phyloP scores from a whole-genome alignment of 1,140 invertebrate genomes.

The Rhizoglyphus robini region DNA sequence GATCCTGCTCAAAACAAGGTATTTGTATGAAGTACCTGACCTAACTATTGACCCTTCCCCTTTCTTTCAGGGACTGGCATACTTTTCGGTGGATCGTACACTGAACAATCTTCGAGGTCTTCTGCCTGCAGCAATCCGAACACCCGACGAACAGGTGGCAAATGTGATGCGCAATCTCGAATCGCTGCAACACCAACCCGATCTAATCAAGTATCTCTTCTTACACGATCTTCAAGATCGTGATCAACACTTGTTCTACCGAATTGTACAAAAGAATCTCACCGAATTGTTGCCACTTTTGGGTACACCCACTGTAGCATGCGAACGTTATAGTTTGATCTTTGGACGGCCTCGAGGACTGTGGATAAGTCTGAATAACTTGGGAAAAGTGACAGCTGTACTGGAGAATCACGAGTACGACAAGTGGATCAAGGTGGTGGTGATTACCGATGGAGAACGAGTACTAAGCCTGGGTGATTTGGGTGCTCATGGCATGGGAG shows the following conservation, averaged over 20 bases:
- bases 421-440: slow-evolving; percentile 74
- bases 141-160: slow-evolving; percentile 27
- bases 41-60: not conserved
- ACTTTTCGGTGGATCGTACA: slow-evolving; percentile 29
- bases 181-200: slow-evolving; percentile 23
- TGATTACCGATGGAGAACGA: slow-evolving; percentile 86
- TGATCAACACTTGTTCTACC: slow-evolving; percentile 90
- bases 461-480: slow-evolving; percentile 86
- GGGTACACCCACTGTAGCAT: slow-evolving; percentile 95
- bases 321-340: slow-evolving; percentile 89
- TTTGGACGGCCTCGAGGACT: slow-evolving; percentile 78
- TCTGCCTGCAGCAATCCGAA: slow-evolving; percentile 29
- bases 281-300: slow-evolving; percentile 93
- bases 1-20: not conserved
- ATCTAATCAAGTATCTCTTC: slow-evolving; percentile 30
- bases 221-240: slow-evolving; percentile 51
- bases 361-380: slow-evolving; percentile 91
- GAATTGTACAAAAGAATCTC: slow-evolving; percentile 78
- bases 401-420: slow-evolving; percentile 71
- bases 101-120: slow-evolving; percentile 29
- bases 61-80: slow-evolving; percentile 29
- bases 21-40: not conserved
- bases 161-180: slow-evolving; percentile 28
- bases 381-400: slow-evolving; percentile 62
- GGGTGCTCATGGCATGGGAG: slow-evolving; percentile 88